Evolutionary conservation across 1,140 invertebrate genomes (phyloP), one percentile per base, ranked within the genome.

Genomic region (Anastatus disparis): DNA sequence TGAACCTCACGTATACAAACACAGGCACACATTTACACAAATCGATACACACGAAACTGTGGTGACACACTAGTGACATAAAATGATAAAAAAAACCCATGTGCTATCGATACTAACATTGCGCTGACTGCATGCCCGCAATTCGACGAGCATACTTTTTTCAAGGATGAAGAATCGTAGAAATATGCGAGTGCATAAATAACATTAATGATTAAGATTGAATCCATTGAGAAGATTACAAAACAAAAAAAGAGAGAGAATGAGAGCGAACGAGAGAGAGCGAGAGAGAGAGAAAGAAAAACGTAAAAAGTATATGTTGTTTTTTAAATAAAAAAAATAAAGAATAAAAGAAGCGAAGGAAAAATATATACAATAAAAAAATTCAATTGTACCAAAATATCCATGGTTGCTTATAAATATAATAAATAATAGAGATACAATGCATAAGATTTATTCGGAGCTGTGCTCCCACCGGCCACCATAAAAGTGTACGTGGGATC

Each of bases 351-450:
- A 76, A 70, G 70, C 72, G 74, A 77, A 74, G 73, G 77, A 77
- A 72, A 74, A 77, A 71, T 80, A 82, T 77, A 78, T 77, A 77
- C 71, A 74, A 71, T 64, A 75, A 61, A 72, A 75, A 59, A 74
- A 80, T 78, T 84, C 81, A 83, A 84, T 83, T 85, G 81, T 85
- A 84, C 82, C 82, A 84, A 84, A 85, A 83, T 82, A 85, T 84
- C 77, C 78, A 84, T 82, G 74, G 77, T 83, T 85, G 81, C 82
- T 84, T 85, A 85, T 84, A 82, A 84, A 84, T 81, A 84, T 82
- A 84, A 79, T 85, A 85, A 84, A 82, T 85, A 78, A 84, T 85
- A 84, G 79, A 79, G 81, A 84, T 81, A 83, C 78, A 79, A 77
- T 80, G 79, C 81, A 80, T 84, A 83, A 84, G 77, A 84, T 84